Evolutionary conservation across 2,113 vertebrate species (phyloP), one percentile per base, ranked within the genome.

Genomic region (Xiphophorus couchianus): DNA sequence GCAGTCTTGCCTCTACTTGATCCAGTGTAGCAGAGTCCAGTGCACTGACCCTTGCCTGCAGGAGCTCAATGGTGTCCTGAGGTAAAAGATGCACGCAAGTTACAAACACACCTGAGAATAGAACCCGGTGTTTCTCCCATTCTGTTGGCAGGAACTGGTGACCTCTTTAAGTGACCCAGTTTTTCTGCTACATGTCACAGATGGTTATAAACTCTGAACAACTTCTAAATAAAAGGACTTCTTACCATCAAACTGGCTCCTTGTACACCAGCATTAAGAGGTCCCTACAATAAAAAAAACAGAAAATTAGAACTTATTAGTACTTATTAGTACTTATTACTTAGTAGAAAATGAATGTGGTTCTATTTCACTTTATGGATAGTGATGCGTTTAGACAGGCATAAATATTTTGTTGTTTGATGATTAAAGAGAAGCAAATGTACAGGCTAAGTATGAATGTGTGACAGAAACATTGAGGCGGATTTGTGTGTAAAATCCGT

Each of bases 1-100:
- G 97, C 84, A 98, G 93, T 73, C 97, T 94, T 78, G 97, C 97
- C 75, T 97, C 97, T 85, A 98, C 96, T 89, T 98, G 97, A 90
- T 99, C 97, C 91, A 99, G 91, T 87, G 96, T 95, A 12, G 95
- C 93, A 30, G 96, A 90, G 19, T 99, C 97, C 90, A 99, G 92
- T 25, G 96, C 91, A 8, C 91, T 96, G 87, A 99, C 97, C 74
- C 97, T 95, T 12, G 96, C 96, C 87, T 99, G 97, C 77, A 98
- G 88, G 29, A 98, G 91, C 86, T 98, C 97, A 78, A 99, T 94
- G 0, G 96, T 96, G 64, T 96, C 96, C 97, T 99, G 86, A 75
- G 61, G 76, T 17, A 85, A 58, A 37, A 70, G 11, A 73, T 61
- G 67, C 28, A 64, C 8, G 54, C 11, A 51, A 22, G 1, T 71